These are phyloP conservation scores for Blera fallax DNA, from an alignment of 2,888 invertebrate genomes.

Conservation along the genomic window DNA sequence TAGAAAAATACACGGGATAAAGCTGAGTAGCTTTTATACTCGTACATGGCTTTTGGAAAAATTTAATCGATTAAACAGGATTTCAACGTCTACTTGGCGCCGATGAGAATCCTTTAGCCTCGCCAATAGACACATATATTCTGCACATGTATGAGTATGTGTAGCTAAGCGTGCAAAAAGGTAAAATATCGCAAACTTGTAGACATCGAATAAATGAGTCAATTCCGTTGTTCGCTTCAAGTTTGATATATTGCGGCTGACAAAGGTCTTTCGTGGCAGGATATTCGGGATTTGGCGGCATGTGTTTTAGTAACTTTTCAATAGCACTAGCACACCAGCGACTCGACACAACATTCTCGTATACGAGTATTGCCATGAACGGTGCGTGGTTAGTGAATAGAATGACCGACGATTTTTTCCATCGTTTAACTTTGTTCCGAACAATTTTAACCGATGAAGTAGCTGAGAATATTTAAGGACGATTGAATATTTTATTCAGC, in stretches of 20 bases:
- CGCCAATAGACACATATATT: constrained; percentile 57
- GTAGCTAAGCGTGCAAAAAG: constrained; percentile 72
- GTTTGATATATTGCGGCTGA: constrained; percentile 72
- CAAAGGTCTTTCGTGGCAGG: constrained; percentile 61
- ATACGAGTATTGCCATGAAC: not conserved
- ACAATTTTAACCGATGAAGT: constrained; percentile 22
- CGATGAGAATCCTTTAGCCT: constrained; percentile 72
- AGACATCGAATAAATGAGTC: constrained; percentile 75
- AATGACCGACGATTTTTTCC: constrained; percentile 50
- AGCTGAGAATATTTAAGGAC: constrained; percentile 4
- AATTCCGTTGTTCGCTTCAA: constrained; percentile 72
- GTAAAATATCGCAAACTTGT: constrained; percentile 75
- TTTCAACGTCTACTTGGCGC: constrained; percentile 75
- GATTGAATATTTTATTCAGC: constrained; percentile 40
- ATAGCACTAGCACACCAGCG: too few species aligned
- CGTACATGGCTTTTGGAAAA: constrained; percentile 33
- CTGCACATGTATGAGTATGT: constrained; percentile 35
- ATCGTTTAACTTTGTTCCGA: constrained; percentile 38
- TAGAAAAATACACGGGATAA: not conserved
- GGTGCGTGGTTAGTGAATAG: constrained; percentile 46
- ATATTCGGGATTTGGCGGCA: constrained; percentile 53
- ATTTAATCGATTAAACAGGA: constrained; percentile 75
- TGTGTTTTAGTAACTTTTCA: constrained; percentile 14
- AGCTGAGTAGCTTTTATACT: constrained; percentile 59
- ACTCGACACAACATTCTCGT: too few species aligned